A percentile compares a stretch with the other conserved stretches of the same genome.
These are phyloP conservation scores for Paraescarpia echinospica DNA, from an alignment of 1,140 invertebrate genomes.

Conservation along the genomic window DNA sequence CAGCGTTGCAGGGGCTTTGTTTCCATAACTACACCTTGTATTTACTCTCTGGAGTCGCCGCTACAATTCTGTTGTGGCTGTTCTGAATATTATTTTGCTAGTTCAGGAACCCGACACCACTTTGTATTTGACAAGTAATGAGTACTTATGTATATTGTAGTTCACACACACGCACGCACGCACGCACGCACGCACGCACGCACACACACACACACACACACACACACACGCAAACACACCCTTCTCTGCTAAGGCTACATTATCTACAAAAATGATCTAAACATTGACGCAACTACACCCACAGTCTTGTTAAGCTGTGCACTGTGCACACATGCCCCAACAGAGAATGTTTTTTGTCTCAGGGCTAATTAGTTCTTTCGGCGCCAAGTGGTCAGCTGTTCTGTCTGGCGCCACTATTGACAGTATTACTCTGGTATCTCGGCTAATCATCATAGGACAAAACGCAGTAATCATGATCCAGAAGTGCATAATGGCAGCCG, in stretches of 20 bases:
- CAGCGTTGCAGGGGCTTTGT: background rate
- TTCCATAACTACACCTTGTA: background rate
- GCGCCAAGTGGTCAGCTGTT: background rate
- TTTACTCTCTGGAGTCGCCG: background rate
- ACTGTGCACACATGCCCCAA: background rate
- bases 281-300: background rate
- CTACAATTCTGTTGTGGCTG: background rate
- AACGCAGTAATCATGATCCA: background rate
- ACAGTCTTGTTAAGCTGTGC: background rate
- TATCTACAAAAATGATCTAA: background rate
- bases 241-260: background rate
- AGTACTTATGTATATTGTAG: background rate
- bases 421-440: background rate
- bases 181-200: background rate
- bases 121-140: background rate
- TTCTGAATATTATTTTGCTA: background rate
- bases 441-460: background rate
- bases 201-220: too few species aligned
- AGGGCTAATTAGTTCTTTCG: background rate
- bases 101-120: background rate
- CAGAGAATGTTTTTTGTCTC: background rate
- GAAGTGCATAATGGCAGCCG: background rate
- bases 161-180: background rate
- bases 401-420: background rate
- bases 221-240: too few species aligned